Conservation (phyloP, 2,888 invertebrate genomes). For the Operophtera brumata region DNA sequence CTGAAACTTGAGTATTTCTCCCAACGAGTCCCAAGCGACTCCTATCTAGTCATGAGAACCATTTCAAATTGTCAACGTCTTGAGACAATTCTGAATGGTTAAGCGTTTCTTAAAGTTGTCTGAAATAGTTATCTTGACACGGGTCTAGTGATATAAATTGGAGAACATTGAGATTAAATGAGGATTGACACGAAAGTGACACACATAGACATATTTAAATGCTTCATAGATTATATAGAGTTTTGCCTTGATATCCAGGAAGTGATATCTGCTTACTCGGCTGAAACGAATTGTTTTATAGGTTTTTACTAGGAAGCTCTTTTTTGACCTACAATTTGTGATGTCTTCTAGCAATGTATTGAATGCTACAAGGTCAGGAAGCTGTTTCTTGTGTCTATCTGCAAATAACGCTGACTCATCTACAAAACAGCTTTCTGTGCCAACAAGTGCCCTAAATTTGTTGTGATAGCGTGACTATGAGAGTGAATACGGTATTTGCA, state of each 20-base stretch:
- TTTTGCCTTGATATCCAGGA: conserved; percentile 44
- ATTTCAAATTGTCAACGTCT: conserved; percentile 2
- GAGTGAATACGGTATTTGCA: conserved; percentile 57
- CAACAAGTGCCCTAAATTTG: conserved; percentile 48
- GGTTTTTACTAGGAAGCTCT: conserved; percentile 1
- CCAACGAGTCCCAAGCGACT: neutral
- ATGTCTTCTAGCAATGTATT: conserved; percentile 6
- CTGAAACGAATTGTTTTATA: neutral
- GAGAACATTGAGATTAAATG: conserved; percentile 50
- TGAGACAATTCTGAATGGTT: conserved; percentile 6
- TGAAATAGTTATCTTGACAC: conserved; percentile 35
- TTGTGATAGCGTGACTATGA: conserved; percentile 49
- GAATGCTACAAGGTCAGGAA: conserved; percentile 27
- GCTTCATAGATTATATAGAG: conserved; percentile 29
- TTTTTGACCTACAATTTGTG: neutral
- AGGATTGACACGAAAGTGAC: conserved; percentile 44
- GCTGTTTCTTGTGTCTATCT: conserved; percentile 24
- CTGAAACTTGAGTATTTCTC: neutral
- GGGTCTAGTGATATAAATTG: conserved; percentile 40
- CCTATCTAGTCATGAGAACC: neutral
- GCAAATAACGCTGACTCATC: conserved; percentile 25
- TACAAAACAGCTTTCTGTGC: conserved; percentile 26
- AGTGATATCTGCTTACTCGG: conserved; percentile 26
- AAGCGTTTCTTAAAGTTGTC: conserved; percentile 24
- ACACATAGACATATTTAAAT: conserved; percentile 39